Percentiles rank a stretch among this genome's conserved stretches.
These are phyloP conservation scores for Teinopalpus imperialis DNA, from an alignment of 2,888 invertebrate species.

Conservation along the genomic window DNA sequence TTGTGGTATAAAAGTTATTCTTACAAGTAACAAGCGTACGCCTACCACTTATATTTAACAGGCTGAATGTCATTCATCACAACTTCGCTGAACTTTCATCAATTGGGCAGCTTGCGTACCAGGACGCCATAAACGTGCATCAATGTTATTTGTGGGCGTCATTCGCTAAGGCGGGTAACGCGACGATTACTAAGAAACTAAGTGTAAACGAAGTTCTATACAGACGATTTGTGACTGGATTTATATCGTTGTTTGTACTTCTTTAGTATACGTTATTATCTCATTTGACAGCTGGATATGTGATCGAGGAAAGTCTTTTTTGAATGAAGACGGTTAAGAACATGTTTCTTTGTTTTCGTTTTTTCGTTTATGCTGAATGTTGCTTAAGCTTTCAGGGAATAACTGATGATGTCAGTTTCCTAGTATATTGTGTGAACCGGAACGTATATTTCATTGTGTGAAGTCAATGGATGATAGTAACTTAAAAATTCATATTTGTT, in stretches of 20 bases:
- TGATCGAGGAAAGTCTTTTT: slow-evolving; percentile 33
- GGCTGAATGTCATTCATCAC: no score
- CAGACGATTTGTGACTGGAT: slow-evolving; percentile 41
- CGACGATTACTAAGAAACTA: slow-evolving; percentile 64
- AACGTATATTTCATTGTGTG: not conserved
- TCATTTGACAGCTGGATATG: slow-evolving; percentile 42
- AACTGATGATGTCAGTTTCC: slow-evolving; percentile 1
- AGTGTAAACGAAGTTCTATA: slow-evolving; percentile 49
- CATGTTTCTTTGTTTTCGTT: not conserved
- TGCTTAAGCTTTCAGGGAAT: slow-evolving; percentile 6
- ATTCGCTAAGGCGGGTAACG: slow-evolving; percentile 59
- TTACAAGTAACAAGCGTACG: no score
- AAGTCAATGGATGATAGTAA: not conserved
- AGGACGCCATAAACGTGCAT: slow-evolving; percentile 63
- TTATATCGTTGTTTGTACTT: slow-evolving; percentile 27
- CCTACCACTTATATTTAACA: no score
- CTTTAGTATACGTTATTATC: slow-evolving; percentile 22
- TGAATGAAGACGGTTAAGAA: not conserved
- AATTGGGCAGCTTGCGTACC: slow-evolving; percentile 34
- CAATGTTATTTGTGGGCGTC: slow-evolving; percentile 75
- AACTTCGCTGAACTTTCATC: slow-evolving; percentile 25
- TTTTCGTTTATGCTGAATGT: slow-evolving; percentile 6
- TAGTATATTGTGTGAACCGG: not conserved
- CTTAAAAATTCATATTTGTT: no score
- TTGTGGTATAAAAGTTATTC: no score